Base-by-base conservation (phyloP, 1,140 invertebrate species). In the Ceratitis capitata region DNA sequence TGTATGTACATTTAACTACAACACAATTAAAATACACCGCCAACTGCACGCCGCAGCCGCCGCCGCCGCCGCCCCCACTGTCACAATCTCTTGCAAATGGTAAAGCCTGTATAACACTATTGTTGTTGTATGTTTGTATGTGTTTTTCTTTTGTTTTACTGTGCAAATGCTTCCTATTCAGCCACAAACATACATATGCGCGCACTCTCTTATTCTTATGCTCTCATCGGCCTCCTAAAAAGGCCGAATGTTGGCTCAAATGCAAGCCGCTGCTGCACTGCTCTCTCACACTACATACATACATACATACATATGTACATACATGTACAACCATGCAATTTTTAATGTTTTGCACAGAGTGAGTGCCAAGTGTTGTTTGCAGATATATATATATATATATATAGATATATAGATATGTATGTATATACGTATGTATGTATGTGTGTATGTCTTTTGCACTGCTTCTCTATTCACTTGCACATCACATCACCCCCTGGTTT, bases 351-450 rank as follows among this genome's bases (percentile, higher is more conserved):
- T 47, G 39, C 39, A 45, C 69, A 45, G 69, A 45, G 39, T 78
- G 69, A 45, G 39, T 78, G 69, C n/a, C 19, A 78, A 78, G 69
- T 78, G 69, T n/a, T 78, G 69, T 47, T 78, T 78, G 69, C 69
- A 78, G 69, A 39, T 78, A 39, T 23, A 12, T 64, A 45, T 42
- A 45, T 78, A 32, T 19, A 3, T 2, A 16, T 35, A 14, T 32
- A 69, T 16, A 69, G 26, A 2, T 23, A 32, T 61, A 61, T 26
- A 61, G 16, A 32, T 56, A 6, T 56, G 10, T 26, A 32, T 16
- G 58, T 32, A 32, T 19, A 19, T 53, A 53, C n/a, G 51, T n/a
- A n/a, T 19, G 5, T 69, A 39, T 14, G 29, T 69, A 39, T 29
- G 4, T 35, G 35, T 29, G 26, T 39, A 69, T n/a, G 9, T 61